Base-by-base conservation (phyloP, 2,113 vertebrate genomes). In the Pachycephala philippinensis region DNA sequence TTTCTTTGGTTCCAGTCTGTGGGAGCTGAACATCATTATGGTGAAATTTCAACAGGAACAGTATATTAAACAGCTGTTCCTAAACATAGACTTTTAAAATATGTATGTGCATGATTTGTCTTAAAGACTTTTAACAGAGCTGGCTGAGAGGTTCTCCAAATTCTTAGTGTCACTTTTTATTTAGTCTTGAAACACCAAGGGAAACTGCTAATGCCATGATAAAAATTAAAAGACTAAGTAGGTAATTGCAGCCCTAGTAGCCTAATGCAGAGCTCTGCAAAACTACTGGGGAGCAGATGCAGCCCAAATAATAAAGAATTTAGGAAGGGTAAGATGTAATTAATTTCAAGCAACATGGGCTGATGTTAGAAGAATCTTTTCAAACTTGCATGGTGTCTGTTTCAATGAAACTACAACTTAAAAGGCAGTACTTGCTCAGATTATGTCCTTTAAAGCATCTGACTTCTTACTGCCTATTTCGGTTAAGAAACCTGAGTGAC, bases 51-150 rank as follows among this genome's bases (percentile, higher is more conserved):
- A 90, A 33, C 52, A 82, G 57, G 69, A 79, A 84, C 30, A 63
- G 80, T 89, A 70, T 90, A 92, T 84, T 92, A 95, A 89, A 89
- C 83, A 94, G 80, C 68, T 90, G 83, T 66, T 95, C 31, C 86
- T 93, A 95, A 96, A 84, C 86, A 84, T 35, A 92, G 91, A 39
- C 31, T 65, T 93, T 71, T 93, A 0, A 89, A 94, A 90, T 93
- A 93, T 80, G 70, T 61, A 95, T 86, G 60, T 0, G 0, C 30
- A 78, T 80, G 50, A 90, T 81, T 95, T 95, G 50, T 81, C 86
- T 90, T 59, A 78, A 80, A 42, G 59, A 77, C 33, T 74, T 96
- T 85, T 90, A 53, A 66, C 92, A 77, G 54, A 65, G 33, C 16
- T 92, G 85, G 63, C 61, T 88, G 75, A 92, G 75, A 74, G 4